Evolutionary conservation across 2,888 invertebrate genomes (phyloP).

Genomic region (Halictus ligatus): DNA sequence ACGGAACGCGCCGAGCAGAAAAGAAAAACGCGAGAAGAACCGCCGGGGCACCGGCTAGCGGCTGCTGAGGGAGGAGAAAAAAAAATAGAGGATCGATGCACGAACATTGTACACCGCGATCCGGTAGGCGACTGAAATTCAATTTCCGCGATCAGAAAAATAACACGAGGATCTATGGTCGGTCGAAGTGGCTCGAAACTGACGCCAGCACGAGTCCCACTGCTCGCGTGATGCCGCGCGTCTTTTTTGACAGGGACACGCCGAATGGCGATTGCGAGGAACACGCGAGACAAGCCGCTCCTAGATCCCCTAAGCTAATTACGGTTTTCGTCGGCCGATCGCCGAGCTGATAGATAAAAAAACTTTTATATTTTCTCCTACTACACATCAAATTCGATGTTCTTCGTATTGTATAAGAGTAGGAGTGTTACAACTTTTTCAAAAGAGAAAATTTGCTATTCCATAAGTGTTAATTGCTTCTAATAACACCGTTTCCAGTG

Average conservation of each 20-base stretch:
- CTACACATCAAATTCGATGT: too few relatives aligned
- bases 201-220: neutral
- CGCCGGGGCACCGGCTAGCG: neutral
- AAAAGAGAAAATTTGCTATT: neutral
- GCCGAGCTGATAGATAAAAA: neutral
- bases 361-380: too few relatives aligned
- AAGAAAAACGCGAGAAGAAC: neutral
- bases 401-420: too few relatives aligned
- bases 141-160: conserved; percentile 13
- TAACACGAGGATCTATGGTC: neutral
- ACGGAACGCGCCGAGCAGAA: conserved; percentile 1
- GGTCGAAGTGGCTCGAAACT: neutral
- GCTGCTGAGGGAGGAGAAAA: neutral
- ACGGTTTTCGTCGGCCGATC: conserved; percentile 4
- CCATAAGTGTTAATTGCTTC: neutral
- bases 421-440: neutral
- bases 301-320: conserved; percentile 24
- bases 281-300: conserved; percentile 14
- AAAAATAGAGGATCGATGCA: neutral
- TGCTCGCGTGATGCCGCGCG: conserved; percentile 24
- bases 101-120: conserved; percentile 24
- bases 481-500: neutral
- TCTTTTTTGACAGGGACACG: neutral
- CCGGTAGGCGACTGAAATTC: conserved; percentile 8
- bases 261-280: neutral